A percentile compares a stretch with the other conserved stretches of the same genome.
These are phyloP conservation scores for Hyperoplus lanceolatus DNA, from an alignment of 2,797 vertebrate species.

Conservation along the genomic window DNA sequence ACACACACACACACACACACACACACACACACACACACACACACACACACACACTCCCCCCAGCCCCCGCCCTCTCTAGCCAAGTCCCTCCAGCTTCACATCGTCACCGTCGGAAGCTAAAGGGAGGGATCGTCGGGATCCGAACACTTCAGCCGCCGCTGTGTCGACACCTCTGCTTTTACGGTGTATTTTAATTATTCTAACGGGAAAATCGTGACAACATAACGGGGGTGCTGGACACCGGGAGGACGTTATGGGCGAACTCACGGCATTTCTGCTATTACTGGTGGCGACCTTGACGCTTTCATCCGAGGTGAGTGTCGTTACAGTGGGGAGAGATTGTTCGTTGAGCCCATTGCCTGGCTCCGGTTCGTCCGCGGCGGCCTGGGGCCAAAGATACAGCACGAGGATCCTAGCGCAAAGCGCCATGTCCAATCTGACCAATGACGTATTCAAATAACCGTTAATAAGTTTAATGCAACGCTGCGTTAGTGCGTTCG, in stretches of 20 bases:
- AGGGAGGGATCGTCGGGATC: conserved; percentile 54
- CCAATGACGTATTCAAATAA: not conserved
- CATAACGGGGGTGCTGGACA: conserved; percentile 55
- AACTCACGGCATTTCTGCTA: conserved; percentile 79
- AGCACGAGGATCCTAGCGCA: not conserved
- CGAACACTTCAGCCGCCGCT: conserved; percentile 9
- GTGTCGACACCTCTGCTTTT: conserved; percentile 15
- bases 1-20: not conserved
- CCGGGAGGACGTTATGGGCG: conserved; percentile 78
- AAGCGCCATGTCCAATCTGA: not conserved
- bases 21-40: conserved; percentile 5
- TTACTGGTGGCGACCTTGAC: conserved; percentile 84
- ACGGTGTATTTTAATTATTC: not conserved
- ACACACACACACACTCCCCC: conserved; percentile 11
- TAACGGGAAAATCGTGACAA: conserved; percentile 20
- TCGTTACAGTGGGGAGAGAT: conserved; percentile 24
- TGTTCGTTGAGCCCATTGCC: conserved; percentile 6
- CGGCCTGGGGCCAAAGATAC: not conserved
- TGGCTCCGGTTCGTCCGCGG: not conserved
- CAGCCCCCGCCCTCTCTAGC: conserved; percentile 43
- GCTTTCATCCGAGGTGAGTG: conserved; percentile 85
- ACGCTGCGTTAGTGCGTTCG: too few species aligned
- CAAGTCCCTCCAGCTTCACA: conserved; percentile 49
- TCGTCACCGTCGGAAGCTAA: conserved; percentile 47
- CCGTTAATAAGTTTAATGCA: not conserved